A percentile compares a stretch with the other conserved stretches of the same genome.
Conservation (phyloP, 2,113 vertebrate species). For the Nanger granti region DNA sequence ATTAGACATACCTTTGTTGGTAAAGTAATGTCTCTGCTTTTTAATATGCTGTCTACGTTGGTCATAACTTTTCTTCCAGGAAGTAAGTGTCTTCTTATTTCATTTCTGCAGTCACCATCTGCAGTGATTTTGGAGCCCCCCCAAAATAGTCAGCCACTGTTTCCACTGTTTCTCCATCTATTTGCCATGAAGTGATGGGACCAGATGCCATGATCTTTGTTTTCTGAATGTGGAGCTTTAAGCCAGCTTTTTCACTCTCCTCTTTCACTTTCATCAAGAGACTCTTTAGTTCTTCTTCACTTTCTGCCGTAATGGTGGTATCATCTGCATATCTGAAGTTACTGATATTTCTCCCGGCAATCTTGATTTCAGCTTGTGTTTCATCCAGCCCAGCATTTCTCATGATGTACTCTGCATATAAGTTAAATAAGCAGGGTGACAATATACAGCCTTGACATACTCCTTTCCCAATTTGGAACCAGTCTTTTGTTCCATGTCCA, state of each 20-base stretch:
- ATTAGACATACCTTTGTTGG: not conserved
- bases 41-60: not conserved
- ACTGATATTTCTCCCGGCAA: not conserved
- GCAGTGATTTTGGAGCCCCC: not conserved
- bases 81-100: not conserved
- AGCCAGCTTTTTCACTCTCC: not conserved
- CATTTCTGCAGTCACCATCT: not conserved
- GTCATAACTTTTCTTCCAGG: not conserved
- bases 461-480: not conserved
- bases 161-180: not conserved
- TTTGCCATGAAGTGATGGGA: not conserved
- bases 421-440: not conserved
- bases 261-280: not conserved
- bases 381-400: not conserved
- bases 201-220: not conserved
- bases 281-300: not conserved
- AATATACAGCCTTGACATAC: not conserved
- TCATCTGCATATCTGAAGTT: not conserved
- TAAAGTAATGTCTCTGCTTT: not conserved
- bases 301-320: not conserved
- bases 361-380: not conserved
- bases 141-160: accelerated
- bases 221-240: not conserved
- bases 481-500: not conserved
- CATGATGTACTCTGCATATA: not conserved